Evolutionary conservation across 2,113 vertebrate genomes (phyloP), one percentile per base, ranked within the genome.

Genomic region (Sclerurus mexicanus): DNA sequence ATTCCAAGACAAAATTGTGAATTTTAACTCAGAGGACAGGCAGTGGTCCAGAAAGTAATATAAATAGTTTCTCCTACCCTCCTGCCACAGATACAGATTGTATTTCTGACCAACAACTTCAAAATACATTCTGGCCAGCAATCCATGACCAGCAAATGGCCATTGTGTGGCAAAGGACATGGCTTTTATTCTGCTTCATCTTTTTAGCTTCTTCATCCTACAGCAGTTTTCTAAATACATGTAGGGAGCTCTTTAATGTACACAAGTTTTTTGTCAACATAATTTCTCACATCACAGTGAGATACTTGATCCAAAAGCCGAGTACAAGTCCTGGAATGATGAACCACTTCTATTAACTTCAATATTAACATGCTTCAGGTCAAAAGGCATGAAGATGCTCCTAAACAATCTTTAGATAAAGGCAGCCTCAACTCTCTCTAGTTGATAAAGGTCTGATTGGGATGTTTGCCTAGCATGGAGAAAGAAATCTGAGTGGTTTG

Each of bases 401-500:
- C 31, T 3, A 33, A 33, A 75, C 33, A 42, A 30, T 27, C 35
- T 59, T 59, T 49, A 27, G 64, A 14, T 24, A 78, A n/a, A 69
- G 5, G 5, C 19, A 77, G 12, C 33, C 19, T 86, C 21, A 50
- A 0, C 20, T 27, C 28, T 56, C 7, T 10, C 63, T 64, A 11
- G 16, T 35, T 4, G 14, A 42, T 6, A 5, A 56, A 74, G 6
- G 9, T 24, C 25, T 90, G 39, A 69, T 8, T 5, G 23, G 31
- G 0, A 0, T 60, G 8, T 52, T 66, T 62, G 5, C 8, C 27
- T 40, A 78, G 53, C 2, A 15, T 4, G 6, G 21, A 67, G 15
- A 55, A 55, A 23, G 9, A 71, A 6, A 2, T 80, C 8, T 42
- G 49, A 49, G 44, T 66, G 4, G 1, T 52, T 76, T 64, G 46